These are phyloP conservation scores for Vulpes ferrilata DNA, from an alignment of 2,113 vertebrate species.

Conservation along the genomic window DNA sequence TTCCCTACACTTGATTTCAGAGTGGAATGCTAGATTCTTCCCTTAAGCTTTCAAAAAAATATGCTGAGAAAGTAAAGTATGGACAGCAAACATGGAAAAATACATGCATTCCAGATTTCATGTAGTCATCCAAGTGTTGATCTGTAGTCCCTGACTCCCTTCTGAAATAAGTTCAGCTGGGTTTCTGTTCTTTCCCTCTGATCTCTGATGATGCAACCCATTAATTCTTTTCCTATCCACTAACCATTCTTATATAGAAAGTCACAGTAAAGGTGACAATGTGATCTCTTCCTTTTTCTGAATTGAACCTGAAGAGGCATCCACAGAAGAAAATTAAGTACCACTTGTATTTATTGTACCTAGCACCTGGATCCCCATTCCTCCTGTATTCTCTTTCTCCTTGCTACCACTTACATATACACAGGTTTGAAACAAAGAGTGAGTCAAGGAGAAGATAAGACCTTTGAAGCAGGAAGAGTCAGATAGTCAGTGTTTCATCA, in stretches of 20 bases:
- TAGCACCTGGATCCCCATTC: not conserved
- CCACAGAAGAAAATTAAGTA: not conserved
- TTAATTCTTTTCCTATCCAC: not conserved
- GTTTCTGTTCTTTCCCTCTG: not conserved
- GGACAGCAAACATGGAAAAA: not conserved
- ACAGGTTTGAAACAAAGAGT: not conserved
- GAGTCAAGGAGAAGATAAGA: not conserved
- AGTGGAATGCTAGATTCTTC: not conserved
- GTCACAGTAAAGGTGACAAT: not conserved
- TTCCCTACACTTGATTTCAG: not conserved
- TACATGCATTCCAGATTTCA: not conserved
- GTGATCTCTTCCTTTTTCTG: not conserved
- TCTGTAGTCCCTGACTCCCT: not conserved
- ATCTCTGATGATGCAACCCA: not conserved
- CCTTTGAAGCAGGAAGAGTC: not conserved
- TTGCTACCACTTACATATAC: not conserved
- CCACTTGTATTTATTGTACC: not conserved
- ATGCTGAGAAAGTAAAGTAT: not conserved
- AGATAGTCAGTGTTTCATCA: not conserved
- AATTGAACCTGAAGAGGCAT: not conserved
- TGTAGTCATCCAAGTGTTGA: not conserved
- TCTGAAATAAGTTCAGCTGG: not conserved
- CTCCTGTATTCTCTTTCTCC: not conserved
- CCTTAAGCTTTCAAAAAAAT: not conserved
- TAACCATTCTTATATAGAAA: not conserved